These are phyloP conservation scores for Meda fulgida DNA, from an alignment of 2,797 vertebrate genomes.

Conservation along the genomic window DNA sequence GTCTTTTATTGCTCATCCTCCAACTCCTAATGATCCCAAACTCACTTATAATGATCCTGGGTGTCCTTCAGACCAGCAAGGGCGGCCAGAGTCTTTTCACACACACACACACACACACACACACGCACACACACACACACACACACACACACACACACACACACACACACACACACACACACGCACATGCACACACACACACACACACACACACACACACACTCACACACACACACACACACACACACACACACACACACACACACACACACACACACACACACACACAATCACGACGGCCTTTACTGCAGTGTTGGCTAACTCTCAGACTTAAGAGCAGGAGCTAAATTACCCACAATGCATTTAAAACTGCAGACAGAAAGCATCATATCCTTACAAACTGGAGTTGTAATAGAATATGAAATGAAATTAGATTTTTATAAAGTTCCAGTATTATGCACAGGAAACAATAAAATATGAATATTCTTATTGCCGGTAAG, in stretches of 20 bases:
- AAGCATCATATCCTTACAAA: neutral
- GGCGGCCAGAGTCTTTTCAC: conserved; percentile 52
- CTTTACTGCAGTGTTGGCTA: conserved; percentile 43
- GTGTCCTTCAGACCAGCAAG: conserved; percentile 62
- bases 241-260: conserved; percentile 27
- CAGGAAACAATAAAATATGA: conserved; percentile 13
- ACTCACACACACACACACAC: conserved; percentile 10
- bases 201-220: conserved; percentile 30
- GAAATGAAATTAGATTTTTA: conserved; percentile 13
- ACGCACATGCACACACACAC: conserved; percentile 3
- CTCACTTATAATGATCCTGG: conserved; percentile 62
- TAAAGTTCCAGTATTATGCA: conserved; percentile 1
- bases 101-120: conserved; percentile 20
- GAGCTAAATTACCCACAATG: conserved; percentile 20
- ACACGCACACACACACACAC: conserved; percentile 16
- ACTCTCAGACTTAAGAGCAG: conserved; percentile 23
- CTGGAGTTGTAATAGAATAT: conserved; percentile 23
- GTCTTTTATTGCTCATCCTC: conserved; percentile 60
- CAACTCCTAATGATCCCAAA: conserved; percentile 64
- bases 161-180: conserved; percentile 24
- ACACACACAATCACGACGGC: conserved; percentile 15
- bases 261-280: conserved; percentile 22
- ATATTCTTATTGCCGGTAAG: neutral
- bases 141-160: conserved; percentile 21
- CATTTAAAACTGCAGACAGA: conserved; percentile 3